These are phyloP conservation scores for Notamacropus eugenii DNA, from an alignment of 2,797 vertebrate species.

Conservation along the genomic window DNA sequence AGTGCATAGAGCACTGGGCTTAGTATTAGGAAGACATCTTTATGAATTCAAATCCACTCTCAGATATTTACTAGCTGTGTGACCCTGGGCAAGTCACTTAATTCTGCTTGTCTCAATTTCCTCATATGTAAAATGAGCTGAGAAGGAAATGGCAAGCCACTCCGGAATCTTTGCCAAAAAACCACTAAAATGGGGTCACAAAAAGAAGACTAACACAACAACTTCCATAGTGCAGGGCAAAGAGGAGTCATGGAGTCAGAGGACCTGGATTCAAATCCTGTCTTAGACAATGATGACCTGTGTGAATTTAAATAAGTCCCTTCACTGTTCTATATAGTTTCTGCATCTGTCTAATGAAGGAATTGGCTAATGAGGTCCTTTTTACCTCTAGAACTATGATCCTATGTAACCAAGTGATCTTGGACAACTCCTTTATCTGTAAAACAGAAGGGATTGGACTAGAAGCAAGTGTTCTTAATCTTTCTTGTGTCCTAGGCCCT, in stretches of 20 bases:
- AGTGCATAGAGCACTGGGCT: background rate
- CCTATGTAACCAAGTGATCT: background rate
- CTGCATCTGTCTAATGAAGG: background rate
- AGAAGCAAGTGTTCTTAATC: background rate
- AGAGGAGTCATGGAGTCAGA: background rate
- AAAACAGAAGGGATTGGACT: background rate
- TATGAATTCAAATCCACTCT: background rate
- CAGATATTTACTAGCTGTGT: background rate
- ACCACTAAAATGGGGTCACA: background rate
- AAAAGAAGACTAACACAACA: background rate
- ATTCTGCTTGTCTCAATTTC: background rate
- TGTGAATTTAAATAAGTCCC: background rate
- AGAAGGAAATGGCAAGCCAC: no score
- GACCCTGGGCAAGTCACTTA: background rate
- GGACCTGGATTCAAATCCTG: background rate
- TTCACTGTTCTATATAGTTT: background rate
- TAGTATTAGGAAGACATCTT: background rate
- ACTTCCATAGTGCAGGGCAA: background rate
- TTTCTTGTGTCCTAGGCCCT: background rate
- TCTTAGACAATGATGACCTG: background rate
- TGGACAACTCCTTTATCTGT: background rate
- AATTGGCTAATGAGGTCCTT: background rate
- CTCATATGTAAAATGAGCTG: background rate
- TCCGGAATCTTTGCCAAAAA: background rate
- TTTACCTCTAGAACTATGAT: background rate